Conservation (phyloP, 2,113 vertebrate genomes). For the Peromyscus maniculatus region DNA sequence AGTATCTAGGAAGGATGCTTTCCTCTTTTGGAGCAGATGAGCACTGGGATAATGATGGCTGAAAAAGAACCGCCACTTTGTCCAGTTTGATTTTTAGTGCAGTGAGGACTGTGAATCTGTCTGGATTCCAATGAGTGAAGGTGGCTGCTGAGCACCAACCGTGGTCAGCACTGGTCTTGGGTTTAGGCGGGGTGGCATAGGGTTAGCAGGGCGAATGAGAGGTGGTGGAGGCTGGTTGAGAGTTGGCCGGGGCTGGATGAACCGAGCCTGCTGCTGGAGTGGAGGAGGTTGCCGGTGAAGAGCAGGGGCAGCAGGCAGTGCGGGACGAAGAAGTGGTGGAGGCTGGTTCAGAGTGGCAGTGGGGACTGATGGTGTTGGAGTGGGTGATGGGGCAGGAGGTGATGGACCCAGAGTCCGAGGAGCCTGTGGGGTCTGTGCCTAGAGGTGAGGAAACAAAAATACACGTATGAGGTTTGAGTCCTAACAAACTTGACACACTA, state of each 20-base stretch:
- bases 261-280: constrained; percentile 96
- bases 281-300: constrained; percentile 97
- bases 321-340: constrained; percentile 96
- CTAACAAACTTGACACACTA: background rate
- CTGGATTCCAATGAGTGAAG: constrained; percentile 92
- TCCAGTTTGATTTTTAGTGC: constrained; percentile 86
- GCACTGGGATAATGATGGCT: constrained; percentile 66
- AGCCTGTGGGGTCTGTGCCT: constrained; percentile 91
- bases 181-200: constrained; percentile 96
- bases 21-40: constrained; percentile 56
- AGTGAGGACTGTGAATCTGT: constrained; percentile 93
- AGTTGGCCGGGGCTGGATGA: constrained; percentile 94
- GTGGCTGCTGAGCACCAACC: constrained; percentile 89
- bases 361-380: constrained; percentile 89
- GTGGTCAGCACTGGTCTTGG: constrained; percentile 92
- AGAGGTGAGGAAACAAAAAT: constrained; percentile 87
- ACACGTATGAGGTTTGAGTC: constrained; percentile 75
- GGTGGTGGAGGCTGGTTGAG: constrained; percentile 96
- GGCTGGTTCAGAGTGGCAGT: constrained; percentile 94
- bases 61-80: constrained; percentile 77
- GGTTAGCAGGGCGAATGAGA: constrained; percentile 96
- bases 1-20: constrained; percentile 62
- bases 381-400: constrained; percentile 90
- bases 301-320: constrained; percentile 95
- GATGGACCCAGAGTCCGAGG: constrained; percentile 93